Evolutionary conservation across 2,888 invertebrate species (phyloP), one percentile per base, ranked within the genome.

Genomic region (Agrotis clavis): DNA sequence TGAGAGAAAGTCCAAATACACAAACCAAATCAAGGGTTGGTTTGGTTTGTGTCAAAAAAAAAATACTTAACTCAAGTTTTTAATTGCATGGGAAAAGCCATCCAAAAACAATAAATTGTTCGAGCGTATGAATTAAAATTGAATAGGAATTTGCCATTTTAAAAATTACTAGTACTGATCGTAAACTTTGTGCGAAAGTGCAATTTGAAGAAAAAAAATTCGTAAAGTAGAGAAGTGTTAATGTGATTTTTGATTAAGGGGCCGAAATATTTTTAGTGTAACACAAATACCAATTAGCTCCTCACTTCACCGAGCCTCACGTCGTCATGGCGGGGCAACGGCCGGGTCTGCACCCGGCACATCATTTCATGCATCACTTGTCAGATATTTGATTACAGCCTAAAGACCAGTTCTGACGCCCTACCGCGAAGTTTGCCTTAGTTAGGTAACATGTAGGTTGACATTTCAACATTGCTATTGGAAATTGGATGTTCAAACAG

Each of bases 341-440:
- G 83, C 91, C 94, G 87, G 77, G 56, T 51, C 79, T 77, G 85
- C 89, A 87, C 84, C 85, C 3, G 84, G 82, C 89, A 88, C 89
- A 92, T 93, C 92, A 94, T 94, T 94, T 95, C 94, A 95, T 90
- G 95, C 93, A 88, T 93, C 93, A 94, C 92, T 94, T 92, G 86
- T 90, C 90, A 92, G 93, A 93, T 93, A 94, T 93, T 94, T 93
- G 91, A 94, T 95, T 94, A 67, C 25, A 67, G 67, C 7, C 35
- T 67, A 93, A 92, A 87, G 73, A 61, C 83, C 81, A 81, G 83
- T 84, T 79, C 80, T 70, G 72, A 77, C 81, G 87, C 87, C 91
- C 91, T 90, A 90, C 90, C 90, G 86, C 89, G 84, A 76, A 68
- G 85, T 71, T 68, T 72, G 77, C 68, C 61, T 74, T 68, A 62